Percentiles rank a stretch among this genome's conserved stretches.
Evolutionary conservation across 2,797 vertebrate species (phyloP).

Genomic region (Tinamus major): DNA sequence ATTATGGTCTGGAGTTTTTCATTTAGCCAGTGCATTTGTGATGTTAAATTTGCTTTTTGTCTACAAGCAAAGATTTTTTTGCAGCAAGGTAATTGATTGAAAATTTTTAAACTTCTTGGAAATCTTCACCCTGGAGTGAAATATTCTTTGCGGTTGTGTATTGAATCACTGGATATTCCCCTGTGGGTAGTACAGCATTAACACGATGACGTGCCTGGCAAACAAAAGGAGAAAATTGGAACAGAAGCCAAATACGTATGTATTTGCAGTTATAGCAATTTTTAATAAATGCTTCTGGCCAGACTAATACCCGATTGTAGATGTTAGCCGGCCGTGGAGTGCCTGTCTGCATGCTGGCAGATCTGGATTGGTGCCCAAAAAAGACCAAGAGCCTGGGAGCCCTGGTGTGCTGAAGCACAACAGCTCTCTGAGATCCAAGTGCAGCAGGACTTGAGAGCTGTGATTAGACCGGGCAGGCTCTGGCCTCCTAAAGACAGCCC

Average conservation of each 20-base stretch:
- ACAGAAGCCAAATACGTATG: background rate
- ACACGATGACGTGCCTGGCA: rapidly evolving
- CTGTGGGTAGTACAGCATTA: background rate
- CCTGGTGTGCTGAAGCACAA: background rate
- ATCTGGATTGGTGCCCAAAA: background rate
- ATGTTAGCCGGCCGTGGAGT: background rate
- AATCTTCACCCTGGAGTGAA: background rate
- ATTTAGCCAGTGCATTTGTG: background rate
- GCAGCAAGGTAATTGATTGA: background rate
- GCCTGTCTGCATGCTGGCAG: constrained; percentile 10
- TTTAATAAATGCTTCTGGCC: constrained; percentile 36
- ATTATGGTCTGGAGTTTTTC: background rate
- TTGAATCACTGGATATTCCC: background rate
- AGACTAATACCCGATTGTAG: background rate
- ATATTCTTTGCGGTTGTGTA: background rate
- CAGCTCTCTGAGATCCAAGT: background rate
- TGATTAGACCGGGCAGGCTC: background rate
- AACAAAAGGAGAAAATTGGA: constrained; percentile 3
- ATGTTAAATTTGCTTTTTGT: background rate
- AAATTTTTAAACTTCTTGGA: background rate
- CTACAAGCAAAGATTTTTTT: background rate
- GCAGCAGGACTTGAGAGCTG: background rate
- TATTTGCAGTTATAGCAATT: constrained; percentile 52
- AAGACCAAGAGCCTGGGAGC: background rate
- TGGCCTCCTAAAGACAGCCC: background rate